phyloP scores from a whole-genome alignment of 2,888 invertebrate genomes.

The Pyrrhosoma nymphula region DNA sequence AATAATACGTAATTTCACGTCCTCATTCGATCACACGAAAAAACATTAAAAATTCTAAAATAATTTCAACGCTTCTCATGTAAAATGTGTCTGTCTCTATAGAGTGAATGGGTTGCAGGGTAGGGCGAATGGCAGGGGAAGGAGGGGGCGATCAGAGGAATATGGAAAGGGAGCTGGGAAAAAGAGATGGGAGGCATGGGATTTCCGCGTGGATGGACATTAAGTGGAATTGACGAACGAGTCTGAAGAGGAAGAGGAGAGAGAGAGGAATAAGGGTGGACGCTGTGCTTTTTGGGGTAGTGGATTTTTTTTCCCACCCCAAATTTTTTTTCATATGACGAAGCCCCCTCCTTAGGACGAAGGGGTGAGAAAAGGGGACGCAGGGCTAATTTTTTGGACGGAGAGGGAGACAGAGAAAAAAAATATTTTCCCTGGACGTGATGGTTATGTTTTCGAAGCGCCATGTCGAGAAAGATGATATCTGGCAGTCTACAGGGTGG shows the following conservation, averaged over 20 bases:
- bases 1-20: too few relatives aligned
- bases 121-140: neutral
- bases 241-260: neutral
- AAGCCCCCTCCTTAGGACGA: neutral
- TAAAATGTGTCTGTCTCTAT: too few relatives aligned
- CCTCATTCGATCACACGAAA: too few relatives aligned
- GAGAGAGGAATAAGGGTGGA: too few relatives aligned
- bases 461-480: neutral
- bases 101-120: too few relatives aligned
- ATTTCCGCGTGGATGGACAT: constrained; percentile 27
- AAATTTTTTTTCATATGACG: neutral
- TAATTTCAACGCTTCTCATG: too few relatives aligned
- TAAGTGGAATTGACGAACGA: constrained; percentile 35
- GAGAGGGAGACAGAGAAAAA: neutral
- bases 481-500: neutral
- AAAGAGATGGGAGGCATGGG: neutral
- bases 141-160: too few relatives aligned
- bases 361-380: neutral
- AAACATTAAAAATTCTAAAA: too few relatives aligned
- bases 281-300: neutral
- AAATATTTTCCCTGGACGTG: neutral
- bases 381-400: constrained; percentile 4
- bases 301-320: neutral
- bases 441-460: constrained; percentile 20
- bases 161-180: too few relatives aligned